phyloP scores from a whole-genome alignment of 1,140 invertebrate genomes.

The Myzus persicae region DNA sequence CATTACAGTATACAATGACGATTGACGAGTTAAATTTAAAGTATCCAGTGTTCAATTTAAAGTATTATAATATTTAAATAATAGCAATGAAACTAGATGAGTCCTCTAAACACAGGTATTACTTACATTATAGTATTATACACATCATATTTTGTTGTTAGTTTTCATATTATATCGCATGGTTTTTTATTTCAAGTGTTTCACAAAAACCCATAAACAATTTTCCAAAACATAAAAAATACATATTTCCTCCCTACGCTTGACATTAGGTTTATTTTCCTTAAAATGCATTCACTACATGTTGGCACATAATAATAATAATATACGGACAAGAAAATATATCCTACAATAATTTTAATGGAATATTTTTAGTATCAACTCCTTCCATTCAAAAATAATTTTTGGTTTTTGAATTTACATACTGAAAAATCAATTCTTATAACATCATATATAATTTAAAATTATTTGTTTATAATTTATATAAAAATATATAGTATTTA shows the following conservation, averaged over 20 bases:
- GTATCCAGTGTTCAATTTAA: no score
- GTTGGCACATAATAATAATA: neutral
- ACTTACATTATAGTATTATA: neutral
- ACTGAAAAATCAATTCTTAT: neutral
- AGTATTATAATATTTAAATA: neutral
- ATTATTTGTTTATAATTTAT: neutral
- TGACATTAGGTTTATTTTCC: neutral
- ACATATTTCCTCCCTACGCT: neutral
- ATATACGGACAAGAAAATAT: neutral
- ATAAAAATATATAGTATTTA: neutral
- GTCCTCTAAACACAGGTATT: neutral
- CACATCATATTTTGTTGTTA: neutral
- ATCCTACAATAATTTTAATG: neutral
- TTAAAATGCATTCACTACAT: neutral
- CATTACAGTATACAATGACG: conserved; percentile 1
- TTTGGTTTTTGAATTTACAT: neutral
- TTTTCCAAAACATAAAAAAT: conserved; percentile 3
- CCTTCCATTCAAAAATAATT: neutral
- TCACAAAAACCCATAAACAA: neutral
- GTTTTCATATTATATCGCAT: neutral
- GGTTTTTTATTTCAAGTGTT: neutral
- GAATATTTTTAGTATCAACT: neutral
- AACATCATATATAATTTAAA: neutral
- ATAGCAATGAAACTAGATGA: neutral
- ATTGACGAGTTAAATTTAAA: neutral